Evolutionary conservation across 2,113 vertebrate species (phyloP).

Genomic region (Sylvilagus bachmani): DNA sequence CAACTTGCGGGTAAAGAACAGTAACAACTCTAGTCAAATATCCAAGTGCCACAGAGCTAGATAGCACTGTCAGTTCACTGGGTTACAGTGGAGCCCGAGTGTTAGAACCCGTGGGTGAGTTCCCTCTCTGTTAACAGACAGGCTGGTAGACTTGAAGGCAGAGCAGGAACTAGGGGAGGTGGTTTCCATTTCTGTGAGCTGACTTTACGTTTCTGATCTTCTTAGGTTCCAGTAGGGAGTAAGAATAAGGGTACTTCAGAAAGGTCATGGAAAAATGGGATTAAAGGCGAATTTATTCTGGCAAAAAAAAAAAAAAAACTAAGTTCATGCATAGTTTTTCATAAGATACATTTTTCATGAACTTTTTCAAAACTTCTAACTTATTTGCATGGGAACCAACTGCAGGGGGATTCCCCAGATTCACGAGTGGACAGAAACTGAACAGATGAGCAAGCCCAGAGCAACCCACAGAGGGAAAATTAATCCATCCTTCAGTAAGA

Average conservation of each 20-base stretch:
- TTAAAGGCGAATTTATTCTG: no score
- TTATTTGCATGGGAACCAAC: not conserved
- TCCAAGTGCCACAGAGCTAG: not conserved
- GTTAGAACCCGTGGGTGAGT: not conserved
- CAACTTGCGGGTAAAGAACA: not conserved
- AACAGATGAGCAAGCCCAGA: conserved; percentile 50
- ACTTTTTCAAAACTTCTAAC: no score
- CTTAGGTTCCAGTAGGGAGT: not conserved
- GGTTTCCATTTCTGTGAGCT: conserved; percentile 11
- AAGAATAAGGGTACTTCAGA: not conserved
- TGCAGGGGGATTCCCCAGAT: not conserved
- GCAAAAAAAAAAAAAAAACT: no score
- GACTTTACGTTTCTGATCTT: not conserved
- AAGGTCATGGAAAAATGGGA: no score
- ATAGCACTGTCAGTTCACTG: not conserved
- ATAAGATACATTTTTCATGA: no score
- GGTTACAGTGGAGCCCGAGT: not conserved
- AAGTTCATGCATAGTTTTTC: no score
- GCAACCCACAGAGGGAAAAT: conserved; percentile 30
- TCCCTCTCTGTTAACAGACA: not conserved
- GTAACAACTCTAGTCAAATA: not conserved
- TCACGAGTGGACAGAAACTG: not conserved
- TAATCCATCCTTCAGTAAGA: conserved; percentile 53
- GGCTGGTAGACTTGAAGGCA: not conserved
- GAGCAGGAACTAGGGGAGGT: not conserved